Evolutionary conservation across 2,888 invertebrate genomes (phyloP), one percentile per base, ranked within the genome.

Genomic region (Brassicogethes aeneus): DNA sequence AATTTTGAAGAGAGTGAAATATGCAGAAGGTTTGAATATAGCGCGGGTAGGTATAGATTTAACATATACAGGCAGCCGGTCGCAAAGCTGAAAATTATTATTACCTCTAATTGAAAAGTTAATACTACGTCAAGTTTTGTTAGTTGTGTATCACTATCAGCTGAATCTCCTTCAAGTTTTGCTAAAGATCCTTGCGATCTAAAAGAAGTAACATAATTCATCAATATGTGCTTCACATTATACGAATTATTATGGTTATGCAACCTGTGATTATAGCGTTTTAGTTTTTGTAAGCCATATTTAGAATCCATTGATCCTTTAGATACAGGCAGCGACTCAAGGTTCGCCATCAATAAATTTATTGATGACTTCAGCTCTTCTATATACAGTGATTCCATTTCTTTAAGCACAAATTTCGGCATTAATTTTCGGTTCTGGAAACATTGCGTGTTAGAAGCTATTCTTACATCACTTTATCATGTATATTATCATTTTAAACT

Each of bases 371-470:
- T 93, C 62, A 95, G 74, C 72, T 99, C 99, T 75, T 99, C 99
- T 62, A 97, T 87, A 75, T 95, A 99, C 62, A 99, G 79, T 39
- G 93, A 92, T 73, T 99, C 99, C 99, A 99, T 99, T 75, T 99
- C 99, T 79, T 99, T 99, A 57, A 99, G 80, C 50, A 99, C 95
- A 76, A 99, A 99, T 75, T 93, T 95, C 55, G 99, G 99, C 92
- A 95, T 93, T 62, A 96, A 71, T 72, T 94, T 93, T 57, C 93
- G 85, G 70, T 95, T 94, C 89, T 92, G 69, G 35, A 33, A 36
- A 38, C 37, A 37, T 42, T 33, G 23, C n/a, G n/a, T n/a, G n/a
- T n/a, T n/a, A n/a, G n/a, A n/a, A n/a, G n/a, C n/a, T n/a, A n/a
- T 32, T 38, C 29, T 40, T 33, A 16, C 34, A 16, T 30, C 13